Evolutionary conservation across 2,888 invertebrate genomes (phyloP), one percentile per base, ranked within the genome.

Genomic region (Heteropelma amictum): DNA sequence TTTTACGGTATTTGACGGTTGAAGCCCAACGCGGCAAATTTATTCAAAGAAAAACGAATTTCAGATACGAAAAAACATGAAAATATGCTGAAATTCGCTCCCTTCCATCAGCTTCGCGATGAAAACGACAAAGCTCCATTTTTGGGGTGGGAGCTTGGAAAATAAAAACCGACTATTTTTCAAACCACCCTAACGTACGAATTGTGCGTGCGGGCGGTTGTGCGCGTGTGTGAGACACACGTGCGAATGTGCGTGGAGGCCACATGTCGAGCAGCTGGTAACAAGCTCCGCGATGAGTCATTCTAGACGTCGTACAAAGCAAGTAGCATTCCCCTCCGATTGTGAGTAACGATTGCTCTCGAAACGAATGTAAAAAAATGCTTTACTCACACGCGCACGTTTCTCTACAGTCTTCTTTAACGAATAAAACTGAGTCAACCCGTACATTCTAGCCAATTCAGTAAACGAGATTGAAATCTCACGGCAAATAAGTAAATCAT

Each of bases 201-300:
- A n/a, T n/a, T n/a, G n/a, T n/a, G n/a, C n/a, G n/a, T n/a, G n/a
- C n/a, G n/a, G n/a, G n/a, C n/a, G n/a, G n/a, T n/a, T n/a, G n/a
- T n/a, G n/a, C n/a, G n/a, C n/a, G n/a, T n/a, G n/a, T n/a, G 51
- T 51, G 4, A 28, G 19, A 21, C 26, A 17, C 10, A 17, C 19
- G 28, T 26, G 17, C 19, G 26, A 42, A 28, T 60, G 19, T 21
- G 42, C 8, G 10, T 14, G 12, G 60, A 30, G 35, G 56, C 54
- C 70, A 74, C 74, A 74, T 74, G 74, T 74, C 74, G 64, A 53
- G 64, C 74, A 74, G 74, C 69, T 74, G 69, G 58, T 60, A 74
- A 23, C 51, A n/a, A n/a, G n/a, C 47, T 10, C 19, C 49, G 56
- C 35, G 60, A 21, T 74, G 74, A 74, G 70, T 74, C 74, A 74